These are phyloP conservation scores for Cyprinodon diabolis DNA, from an alignment of 2,797 vertebrate genomes.

Conservation along the genomic window DNA sequence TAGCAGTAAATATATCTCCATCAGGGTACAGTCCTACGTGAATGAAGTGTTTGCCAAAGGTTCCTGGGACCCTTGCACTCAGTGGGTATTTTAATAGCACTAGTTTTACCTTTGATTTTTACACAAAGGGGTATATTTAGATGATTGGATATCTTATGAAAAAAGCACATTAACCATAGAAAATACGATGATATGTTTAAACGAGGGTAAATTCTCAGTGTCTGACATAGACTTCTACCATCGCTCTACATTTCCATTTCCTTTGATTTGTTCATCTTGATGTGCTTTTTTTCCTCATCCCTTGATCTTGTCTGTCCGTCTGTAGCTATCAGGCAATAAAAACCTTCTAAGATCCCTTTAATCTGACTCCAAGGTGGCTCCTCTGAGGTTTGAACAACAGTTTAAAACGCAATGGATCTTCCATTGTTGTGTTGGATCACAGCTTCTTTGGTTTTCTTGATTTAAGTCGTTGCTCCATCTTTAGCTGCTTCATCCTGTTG, in stretches of 20 bases:
- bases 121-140: not conserved
- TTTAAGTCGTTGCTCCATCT: not conserved
- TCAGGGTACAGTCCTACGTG: no score
- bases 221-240: not conserved
- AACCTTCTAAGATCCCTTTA: not conserved
- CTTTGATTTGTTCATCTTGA: not conserved
- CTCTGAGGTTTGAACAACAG: not conserved
- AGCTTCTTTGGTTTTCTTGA: not conserved
- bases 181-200: not conserved
- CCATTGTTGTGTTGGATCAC: not conserved
- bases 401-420: not conserved
- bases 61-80: no score
- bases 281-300: not conserved
- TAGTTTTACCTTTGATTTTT: no score
- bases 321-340: not conserved
- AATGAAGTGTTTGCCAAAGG: no score
- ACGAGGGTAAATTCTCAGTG: not conserved
- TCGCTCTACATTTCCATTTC: not conserved
- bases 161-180: not conserved
- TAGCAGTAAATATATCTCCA: no score
- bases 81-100: no score
- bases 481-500: conserved; percentile 6
- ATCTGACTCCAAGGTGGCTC: not conserved
- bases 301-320: not conserved
- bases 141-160: not conserved